Percentiles rank a stretch among this genome's conserved stretches.
Evolutionary conservation across 2,797 vertebrate genomes (phyloP).

Genomic region (Chelon auratus): DNA sequence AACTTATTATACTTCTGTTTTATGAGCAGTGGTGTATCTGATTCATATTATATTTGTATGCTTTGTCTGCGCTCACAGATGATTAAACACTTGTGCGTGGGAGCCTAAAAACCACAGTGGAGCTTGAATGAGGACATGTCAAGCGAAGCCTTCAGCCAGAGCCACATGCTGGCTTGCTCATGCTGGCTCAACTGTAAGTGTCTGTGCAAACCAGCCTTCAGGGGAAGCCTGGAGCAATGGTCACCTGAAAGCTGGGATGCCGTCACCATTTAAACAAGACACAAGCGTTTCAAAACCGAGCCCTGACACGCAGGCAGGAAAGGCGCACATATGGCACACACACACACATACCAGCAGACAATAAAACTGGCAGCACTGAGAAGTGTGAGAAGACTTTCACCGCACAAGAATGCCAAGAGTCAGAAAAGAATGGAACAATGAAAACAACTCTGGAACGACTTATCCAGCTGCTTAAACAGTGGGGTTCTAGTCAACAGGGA

Average conservation of each 20-base stretch:
- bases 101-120: constrained; percentile 29
- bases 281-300: constrained; percentile 30
- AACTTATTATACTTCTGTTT: constrained; percentile 1
- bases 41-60: constrained; percentile 9
- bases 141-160: constrained; percentile 48
- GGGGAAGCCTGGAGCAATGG: constrained; percentile 66
- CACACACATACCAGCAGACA: background rate
- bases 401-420: constrained; percentile 49
- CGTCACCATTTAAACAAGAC: constrained; percentile 48
- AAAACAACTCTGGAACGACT: constrained; percentile 64
- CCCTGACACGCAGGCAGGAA: constrained; percentile 24
- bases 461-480: constrained; percentile 68
- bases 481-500: constrained; percentile 50
- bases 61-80: constrained; percentile 17
- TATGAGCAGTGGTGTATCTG: constrained; percentile 4
- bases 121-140: constrained; percentile 27
- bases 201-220: constrained; percentile 50
- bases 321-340: background rate
- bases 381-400: constrained; percentile 41
- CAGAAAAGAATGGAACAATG: constrained; percentile 61
- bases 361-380: constrained; percentile 38
- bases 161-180: constrained; percentile 32
- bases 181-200: constrained; percentile 51
- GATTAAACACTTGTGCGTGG: constrained; percentile 25
- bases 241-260: constrained; percentile 49